Evolutionary conservation across 2,113 vertebrate genomes (phyloP).

Genomic region (Daphoenositta chrysoptera): DNA sequence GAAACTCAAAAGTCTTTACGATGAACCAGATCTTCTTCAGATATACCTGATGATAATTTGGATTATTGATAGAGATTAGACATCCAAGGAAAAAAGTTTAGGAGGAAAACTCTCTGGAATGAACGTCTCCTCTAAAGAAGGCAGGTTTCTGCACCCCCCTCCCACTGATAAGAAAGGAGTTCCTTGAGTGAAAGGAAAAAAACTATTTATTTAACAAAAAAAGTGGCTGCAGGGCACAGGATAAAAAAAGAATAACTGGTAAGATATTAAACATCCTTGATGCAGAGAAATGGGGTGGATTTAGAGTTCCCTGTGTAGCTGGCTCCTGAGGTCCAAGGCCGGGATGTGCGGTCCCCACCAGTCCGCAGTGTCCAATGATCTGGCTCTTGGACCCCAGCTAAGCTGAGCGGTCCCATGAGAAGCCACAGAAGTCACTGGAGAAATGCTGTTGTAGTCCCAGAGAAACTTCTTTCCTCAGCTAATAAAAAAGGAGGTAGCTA

Average conservation of each 20-base stretch:
- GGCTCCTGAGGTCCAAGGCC: background rate
- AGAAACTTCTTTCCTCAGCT: background rate
- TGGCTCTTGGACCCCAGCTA: background rate
- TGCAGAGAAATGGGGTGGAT: background rate
- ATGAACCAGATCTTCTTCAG: background rate
- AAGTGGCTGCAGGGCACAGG: background rate
- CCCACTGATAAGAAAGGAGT: background rate
- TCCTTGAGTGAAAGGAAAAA: background rate
- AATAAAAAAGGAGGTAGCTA: background rate
- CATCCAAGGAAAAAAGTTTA: background rate
- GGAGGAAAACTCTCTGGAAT: background rate
- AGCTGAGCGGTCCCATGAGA: background rate
- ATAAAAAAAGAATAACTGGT: background rate
- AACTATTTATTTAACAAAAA: background rate
- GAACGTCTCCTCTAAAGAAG: background rate
- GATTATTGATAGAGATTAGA: background rate
- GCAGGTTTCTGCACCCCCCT: background rate
- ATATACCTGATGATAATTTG: background rate
- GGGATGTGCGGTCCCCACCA: rapidly evolving
- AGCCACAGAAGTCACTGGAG: background rate
- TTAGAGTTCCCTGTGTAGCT: background rate
- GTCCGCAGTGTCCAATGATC: background rate
- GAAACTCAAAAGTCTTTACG: background rate
- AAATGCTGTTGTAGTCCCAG: background rate
- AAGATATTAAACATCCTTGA: background rate